phyloP scores from a whole-genome alignment of 2,797 vertebrate species.

The Leptoclinus maculatus region DNA sequence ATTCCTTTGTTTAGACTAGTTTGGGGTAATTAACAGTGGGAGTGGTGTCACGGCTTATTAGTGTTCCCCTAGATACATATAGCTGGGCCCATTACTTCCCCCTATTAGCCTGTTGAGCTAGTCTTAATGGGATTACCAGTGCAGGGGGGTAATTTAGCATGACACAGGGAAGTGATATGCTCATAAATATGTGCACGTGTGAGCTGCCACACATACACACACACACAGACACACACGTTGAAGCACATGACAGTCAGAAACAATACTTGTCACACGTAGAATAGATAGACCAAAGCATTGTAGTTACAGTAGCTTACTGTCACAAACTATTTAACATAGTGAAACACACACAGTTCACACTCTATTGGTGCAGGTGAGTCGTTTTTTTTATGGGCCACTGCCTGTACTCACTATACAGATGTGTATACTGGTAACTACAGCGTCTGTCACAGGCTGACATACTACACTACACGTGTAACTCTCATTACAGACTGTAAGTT shows the following conservation, averaged over 20 bases:
- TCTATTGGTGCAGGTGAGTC: conserved; percentile 95
- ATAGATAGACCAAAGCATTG: conserved; percentile 81
- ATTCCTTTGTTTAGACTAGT: conserved; percentile 97
- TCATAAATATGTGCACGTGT: conserved; percentile 78
- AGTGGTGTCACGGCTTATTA: conserved; percentile 99
- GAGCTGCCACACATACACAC: conserved; percentile 70
- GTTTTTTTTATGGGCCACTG: conserved; percentile 95
- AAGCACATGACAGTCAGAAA: conserved; percentile 16
- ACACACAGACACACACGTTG: neutral
- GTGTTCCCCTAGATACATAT: conserved; percentile 92
- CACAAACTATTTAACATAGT: conserved; percentile 10
- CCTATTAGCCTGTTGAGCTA: conserved; percentile 99
- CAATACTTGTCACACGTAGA: conserved; percentile 6
- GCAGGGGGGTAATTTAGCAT: conserved; percentile 98
- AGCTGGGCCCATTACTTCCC: conserved; percentile 99
- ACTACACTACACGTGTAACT: neutral
- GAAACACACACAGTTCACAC: conserved; percentile 45
- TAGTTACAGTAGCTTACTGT: conserved; percentile 3
- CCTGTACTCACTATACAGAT: conserved; percentile 71
- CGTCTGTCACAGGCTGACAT: conserved; percentile 77
- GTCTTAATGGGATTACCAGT: conserved; percentile 99
- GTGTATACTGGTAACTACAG: conserved; percentile 79
- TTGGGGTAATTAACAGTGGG: conserved; percentile 99
- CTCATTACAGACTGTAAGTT: conserved; percentile 6
- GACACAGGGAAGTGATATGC: conserved; percentile 98